A percentile compares a stretch with the other conserved stretches of the same genome.
These are phyloP conservation scores for Hemichromis elongatus DNA, from an alignment of 2,113 vertebrate genomes.

Conservation along the genomic window DNA sequence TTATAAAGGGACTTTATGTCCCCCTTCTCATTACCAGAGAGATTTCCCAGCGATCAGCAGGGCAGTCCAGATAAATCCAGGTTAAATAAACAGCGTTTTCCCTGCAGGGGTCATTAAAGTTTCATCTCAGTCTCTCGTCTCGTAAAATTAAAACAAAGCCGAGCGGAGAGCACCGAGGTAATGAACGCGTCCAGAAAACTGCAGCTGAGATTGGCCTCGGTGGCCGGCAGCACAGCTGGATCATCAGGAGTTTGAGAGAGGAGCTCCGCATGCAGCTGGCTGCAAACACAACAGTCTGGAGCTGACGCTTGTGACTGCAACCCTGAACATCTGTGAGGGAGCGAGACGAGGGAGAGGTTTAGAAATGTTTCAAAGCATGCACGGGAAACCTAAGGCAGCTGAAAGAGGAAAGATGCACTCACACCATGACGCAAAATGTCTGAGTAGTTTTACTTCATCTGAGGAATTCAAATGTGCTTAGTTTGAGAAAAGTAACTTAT, in stretches of 20 bases:
- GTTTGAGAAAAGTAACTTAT: background rate
- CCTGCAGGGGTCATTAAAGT: background rate
- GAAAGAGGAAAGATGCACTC: background rate
- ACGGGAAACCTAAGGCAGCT: background rate
- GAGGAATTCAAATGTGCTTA: background rate
- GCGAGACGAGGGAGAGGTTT: background rate
- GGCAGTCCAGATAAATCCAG: background rate
- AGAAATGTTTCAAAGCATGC: background rate
- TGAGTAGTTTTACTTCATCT: background rate
- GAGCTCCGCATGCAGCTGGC: background rate
- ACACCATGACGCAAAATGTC: background rate
- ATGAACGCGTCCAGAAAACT: background rate
- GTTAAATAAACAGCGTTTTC: background rate
- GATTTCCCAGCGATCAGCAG: background rate
- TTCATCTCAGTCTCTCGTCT: background rate
- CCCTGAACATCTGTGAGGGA: background rate
- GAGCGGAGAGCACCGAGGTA: background rate
- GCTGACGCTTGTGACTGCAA: background rate
- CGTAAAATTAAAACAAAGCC: background rate
- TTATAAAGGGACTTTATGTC: background rate
- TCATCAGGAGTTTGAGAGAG: background rate
- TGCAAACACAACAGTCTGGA: background rate
- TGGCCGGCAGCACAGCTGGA: background rate
- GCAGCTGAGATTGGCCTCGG: background rate
- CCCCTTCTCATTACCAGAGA: background rate